Conservation (phyloP, 2,888 invertebrate species). For the Drosophila kanekoi region DNA sequence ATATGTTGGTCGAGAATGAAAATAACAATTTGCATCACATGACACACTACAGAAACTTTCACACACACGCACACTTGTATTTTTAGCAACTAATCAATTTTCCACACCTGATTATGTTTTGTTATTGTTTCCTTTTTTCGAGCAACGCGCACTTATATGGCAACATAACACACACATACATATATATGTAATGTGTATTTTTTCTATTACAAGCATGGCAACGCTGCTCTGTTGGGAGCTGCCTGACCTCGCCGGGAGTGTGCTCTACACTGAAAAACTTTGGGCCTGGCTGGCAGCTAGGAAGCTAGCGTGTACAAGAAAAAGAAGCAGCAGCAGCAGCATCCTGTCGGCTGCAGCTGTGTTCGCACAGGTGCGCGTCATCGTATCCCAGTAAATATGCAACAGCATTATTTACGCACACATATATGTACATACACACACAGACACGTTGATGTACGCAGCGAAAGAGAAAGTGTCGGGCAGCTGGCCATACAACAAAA, state of each 20-base stretch:
- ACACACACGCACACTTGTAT: conserved; percentile 3
- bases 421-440: conserved; percentile 4
- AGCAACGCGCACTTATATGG: conserved; percentile 27
- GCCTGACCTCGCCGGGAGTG: conserved; percentile 68
- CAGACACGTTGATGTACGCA: conserved; percentile 3
- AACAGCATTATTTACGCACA: conserved; percentile 58
- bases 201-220: conserved; percentile 17
- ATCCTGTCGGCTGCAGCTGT: conserved; percentile 61
- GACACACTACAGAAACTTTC: conserved; percentile 31
- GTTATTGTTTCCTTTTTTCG: conserved; percentile 22
- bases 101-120: conserved; percentile 47
- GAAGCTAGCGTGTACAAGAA: conserved; percentile 14
- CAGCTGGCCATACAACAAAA: conserved; percentile 72
- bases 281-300: conserved; percentile 29
- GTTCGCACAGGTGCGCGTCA: conserved; percentile 59
- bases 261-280: conserved; percentile 61
- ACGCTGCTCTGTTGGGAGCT: conserved; percentile 10
- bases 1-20: conserved; percentile 51
- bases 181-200: conserved; percentile 2
- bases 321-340: conserved; percentile 34
- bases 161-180: conserved; percentile 23
- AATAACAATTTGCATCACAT: conserved; percentile 14
- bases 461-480: conserved; percentile 61
- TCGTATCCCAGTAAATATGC: conserved; percentile 71
- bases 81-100: conserved; percentile 57